Percentiles rank a stretch among this genome's conserved stretches.
phyloP scores from a whole-genome alignment of 2,113 vertebrate species.

The Mobula hypostoma region DNA sequence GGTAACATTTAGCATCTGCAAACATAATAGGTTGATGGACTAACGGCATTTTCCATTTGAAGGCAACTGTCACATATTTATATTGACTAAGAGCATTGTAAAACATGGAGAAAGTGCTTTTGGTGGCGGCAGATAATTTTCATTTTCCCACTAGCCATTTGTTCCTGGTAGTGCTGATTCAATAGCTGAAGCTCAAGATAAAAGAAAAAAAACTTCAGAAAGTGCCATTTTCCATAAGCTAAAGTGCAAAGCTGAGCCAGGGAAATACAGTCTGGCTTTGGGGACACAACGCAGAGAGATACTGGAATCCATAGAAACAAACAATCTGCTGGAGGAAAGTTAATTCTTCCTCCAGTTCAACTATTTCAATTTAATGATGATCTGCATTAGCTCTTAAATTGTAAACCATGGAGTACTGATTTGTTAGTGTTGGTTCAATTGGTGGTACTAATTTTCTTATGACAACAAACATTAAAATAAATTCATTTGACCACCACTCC shows the following conservation, averaged over 20 bases:
- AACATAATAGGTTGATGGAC: background rate
- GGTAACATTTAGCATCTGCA: background rate
- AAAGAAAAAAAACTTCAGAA: background rate
- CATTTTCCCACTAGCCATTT: background rate
- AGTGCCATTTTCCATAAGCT: background rate
- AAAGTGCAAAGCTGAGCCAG: too few species aligned
- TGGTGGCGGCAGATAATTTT: background rate
- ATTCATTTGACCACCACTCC: background rate
- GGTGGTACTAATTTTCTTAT: background rate
- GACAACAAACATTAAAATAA: background rate
- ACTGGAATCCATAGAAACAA: too few species aligned
- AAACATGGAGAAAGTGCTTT: background rate
- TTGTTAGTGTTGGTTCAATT: too few species aligned
- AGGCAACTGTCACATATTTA: background rate
- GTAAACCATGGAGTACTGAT: too few species aligned
- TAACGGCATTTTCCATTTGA: background rate
- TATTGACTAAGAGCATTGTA: background rate
- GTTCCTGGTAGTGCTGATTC: background rate
- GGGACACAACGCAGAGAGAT: too few species aligned
- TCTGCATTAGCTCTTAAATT: too few species aligned
- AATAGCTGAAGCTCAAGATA: background rate
- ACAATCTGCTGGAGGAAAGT: too few species aligned
- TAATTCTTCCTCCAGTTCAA: too few species aligned
- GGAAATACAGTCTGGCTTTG: too few species aligned
- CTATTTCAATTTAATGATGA: too few species aligned